These are phyloP conservation scores for Leptogaster cylindrica DNA, from an alignment of 2,888 invertebrate genomes.

Conservation along the genomic window DNA sequence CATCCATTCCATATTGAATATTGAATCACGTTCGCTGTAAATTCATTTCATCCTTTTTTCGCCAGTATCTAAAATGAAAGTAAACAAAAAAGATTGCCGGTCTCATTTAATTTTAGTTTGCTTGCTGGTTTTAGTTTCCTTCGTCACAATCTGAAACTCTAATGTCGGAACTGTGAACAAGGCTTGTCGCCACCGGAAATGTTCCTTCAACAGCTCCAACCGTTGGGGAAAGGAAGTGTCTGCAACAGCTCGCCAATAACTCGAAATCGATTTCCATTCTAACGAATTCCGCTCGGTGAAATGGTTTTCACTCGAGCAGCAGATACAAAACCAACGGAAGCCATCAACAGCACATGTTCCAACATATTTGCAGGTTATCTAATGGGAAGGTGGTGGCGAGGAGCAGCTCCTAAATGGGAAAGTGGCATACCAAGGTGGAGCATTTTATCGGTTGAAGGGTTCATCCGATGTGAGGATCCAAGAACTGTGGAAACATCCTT, in stretches of 20 bases:
- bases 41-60: too few relatives aligned
- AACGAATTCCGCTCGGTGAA: not conserved
- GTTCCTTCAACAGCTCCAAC: constrained; percentile 13
- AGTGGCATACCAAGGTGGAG: not conserved
- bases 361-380: constrained; percentile 24
- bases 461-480: not conserved
- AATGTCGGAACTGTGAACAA: too few relatives aligned
- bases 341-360: not conserved
- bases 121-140: too few relatives aligned
- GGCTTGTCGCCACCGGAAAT: constrained; percentile 10
- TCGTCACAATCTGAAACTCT: too few relatives aligned
- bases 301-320: not conserved
- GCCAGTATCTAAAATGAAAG: too few relatives aligned
- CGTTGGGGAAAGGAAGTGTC: not conserved
- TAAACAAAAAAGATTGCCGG: too few relatives aligned
- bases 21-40: too few relatives aligned
- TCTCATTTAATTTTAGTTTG: too few relatives aligned
- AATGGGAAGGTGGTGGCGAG: not conserved
- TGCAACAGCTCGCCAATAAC: constrained; percentile 27
- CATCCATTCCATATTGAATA: too few relatives aligned
- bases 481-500: not conserved
- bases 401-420: constrained; percentile 3
- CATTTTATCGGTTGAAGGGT: not conserved
- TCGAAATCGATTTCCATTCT: constrained; percentile 19
- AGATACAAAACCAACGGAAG: not conserved